Percentiles rank a stretch among this genome's conserved stretches.
phyloP scores from a whole-genome alignment of 2,888 invertebrate species.

The Xylocampa areola region DNA sequence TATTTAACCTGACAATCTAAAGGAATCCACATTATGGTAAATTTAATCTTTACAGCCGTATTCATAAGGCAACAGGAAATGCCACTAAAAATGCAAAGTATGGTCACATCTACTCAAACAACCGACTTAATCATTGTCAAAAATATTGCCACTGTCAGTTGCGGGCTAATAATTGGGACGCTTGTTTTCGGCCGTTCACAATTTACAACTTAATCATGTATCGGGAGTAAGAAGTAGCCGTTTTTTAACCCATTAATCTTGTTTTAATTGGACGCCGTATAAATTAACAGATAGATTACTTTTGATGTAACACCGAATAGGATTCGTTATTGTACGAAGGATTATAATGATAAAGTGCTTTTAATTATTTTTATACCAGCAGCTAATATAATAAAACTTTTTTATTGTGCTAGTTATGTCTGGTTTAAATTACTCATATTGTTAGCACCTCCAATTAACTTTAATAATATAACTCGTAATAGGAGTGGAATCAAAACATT shows the following conservation, averaged over 20 bases:
- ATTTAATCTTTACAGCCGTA: no score
- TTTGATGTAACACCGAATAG: constrained; percentile 47
- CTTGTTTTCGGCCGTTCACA: constrained; percentile 51
- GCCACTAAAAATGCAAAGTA: neutral
- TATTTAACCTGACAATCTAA: no score
- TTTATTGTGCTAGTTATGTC: constrained; percentile 19
- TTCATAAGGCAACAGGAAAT: neutral
- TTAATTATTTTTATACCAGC: constrained; percentile 42
- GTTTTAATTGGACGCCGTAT: constrained; percentile 55
- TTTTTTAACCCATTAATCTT: constrained; percentile 52
- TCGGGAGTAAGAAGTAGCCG: constrained; percentile 49
- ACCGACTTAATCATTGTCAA: constrained; percentile 52
- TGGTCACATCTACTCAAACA: constrained; percentile 21
- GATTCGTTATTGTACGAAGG: constrained; percentile 30
- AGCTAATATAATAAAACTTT: constrained; percentile 32
- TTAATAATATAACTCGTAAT: constrained; percentile 17
- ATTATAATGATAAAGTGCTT: constrained; percentile 44
- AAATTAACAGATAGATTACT: constrained; percentile 49
- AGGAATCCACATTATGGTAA: no score
- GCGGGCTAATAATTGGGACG: constrained; percentile 55
- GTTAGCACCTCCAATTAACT: constrained; percentile 40
- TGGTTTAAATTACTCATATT: constrained; percentile 25
- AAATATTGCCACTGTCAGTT: constrained; percentile 59
- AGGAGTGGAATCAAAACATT: constrained; percentile 2
- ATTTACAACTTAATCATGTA: constrained; percentile 61